Evolutionary conservation across 2,888 invertebrate genomes (phyloP).

Genomic region (Hetaerina titia): DNA sequence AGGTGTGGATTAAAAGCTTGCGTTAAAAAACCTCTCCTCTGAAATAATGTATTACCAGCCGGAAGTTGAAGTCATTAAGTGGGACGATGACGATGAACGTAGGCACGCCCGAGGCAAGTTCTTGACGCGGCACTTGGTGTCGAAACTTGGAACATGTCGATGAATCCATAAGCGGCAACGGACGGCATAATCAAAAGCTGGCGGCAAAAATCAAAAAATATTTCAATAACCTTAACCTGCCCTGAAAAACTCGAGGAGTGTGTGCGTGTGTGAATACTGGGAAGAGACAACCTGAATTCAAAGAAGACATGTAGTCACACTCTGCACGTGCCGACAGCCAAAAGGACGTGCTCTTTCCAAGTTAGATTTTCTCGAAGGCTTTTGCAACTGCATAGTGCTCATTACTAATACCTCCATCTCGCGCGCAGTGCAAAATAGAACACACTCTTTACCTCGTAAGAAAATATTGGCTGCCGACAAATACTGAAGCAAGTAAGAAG

Average conservation of each 20-base stretch:
- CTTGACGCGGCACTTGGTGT: neutral
- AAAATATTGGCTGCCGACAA: no score
- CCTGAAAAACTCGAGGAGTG: neutral
- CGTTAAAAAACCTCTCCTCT: no score
- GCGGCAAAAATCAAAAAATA: neutral
- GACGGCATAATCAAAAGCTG: conserved; percentile 21
- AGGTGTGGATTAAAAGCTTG: no score
- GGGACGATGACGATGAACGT: neutral
- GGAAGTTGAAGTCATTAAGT: neutral
- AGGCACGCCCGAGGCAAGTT: neutral
- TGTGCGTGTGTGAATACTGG: neutral
- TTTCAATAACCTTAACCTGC: neutral
- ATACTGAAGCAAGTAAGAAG: no score
- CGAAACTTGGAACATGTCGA: neutral
- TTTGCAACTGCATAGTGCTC: no score
- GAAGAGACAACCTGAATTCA: neutral
- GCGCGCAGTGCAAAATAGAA: no score
- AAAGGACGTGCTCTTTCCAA: no score
- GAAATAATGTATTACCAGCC: no score
- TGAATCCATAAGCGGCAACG: neutral
- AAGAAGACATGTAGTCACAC: neutral
- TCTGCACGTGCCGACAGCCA: neutral
- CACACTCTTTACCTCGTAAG: no score
- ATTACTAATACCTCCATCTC: no score
- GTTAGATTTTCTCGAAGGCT: no score